phyloP scores from a whole-genome alignment of 2,888 invertebrate genomes.

The Eupithecia insigniata region DNA sequence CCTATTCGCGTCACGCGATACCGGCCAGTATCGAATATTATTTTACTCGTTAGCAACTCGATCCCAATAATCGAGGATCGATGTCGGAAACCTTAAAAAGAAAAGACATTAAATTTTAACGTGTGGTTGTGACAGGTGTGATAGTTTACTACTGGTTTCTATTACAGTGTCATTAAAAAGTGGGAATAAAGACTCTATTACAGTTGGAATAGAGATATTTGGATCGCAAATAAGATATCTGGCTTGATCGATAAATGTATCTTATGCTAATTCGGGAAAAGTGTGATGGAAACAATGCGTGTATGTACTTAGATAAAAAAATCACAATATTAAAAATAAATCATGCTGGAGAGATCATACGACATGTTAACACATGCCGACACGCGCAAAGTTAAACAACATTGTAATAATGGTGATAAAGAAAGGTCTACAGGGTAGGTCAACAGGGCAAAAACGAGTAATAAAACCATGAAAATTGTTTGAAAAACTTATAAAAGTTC shows the following conservation, averaged over 20 bases:
- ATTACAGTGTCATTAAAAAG: background rate
- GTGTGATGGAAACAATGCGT: background rate
- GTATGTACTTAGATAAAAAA: background rate
- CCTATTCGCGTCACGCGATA: conserved; percentile 69
- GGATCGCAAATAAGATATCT: background rate
- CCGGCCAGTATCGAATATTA: conserved; percentile 77
- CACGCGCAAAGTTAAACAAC: background rate
- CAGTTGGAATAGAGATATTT: background rate
- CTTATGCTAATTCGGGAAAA: background rate
- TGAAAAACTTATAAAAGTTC: background rate
- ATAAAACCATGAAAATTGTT: background rate
- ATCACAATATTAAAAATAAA: background rate
- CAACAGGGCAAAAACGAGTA: too few species aligned
- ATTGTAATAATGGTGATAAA: background rate
- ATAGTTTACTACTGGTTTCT: background rate
- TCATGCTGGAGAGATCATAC: background rate
- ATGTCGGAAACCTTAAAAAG: conserved; percentile 76
- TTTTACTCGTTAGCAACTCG: conserved; percentile 76
- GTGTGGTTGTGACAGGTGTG: conserved; percentile 55
- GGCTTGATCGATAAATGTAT: background rate
- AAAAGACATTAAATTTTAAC: conserved; percentile 62
- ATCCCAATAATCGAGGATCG: conserved; percentile 76
- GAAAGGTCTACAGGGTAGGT: too few species aligned
- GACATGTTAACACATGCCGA: too few species aligned
- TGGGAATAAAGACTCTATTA: background rate